Evolutionary conservation across 2,797 vertebrate species (phyloP).

Genomic region (Salarias fasciatus): DNA sequence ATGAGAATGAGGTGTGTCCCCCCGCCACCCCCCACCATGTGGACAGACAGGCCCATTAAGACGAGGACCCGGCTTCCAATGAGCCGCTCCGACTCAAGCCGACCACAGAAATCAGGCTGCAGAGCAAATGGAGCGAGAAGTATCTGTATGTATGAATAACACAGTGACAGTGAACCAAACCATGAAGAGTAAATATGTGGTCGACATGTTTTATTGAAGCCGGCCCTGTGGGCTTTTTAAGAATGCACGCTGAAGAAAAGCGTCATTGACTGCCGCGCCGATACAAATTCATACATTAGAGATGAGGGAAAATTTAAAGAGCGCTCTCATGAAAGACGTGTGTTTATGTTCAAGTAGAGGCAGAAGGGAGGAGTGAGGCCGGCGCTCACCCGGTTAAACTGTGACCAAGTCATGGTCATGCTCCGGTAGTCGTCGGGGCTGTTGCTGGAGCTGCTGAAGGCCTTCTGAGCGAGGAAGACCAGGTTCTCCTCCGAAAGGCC

Average conservation of each 20-base stretch:
- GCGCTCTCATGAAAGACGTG: neutral
- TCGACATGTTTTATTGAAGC: constrained; percentile 14
- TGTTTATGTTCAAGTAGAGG: no score
- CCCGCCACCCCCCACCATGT: no score
- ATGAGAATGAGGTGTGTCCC: no score
- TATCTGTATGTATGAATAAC: constrained; percentile 51
- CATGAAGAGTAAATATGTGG: constrained; percentile 8
- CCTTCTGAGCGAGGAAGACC: constrained; percentile 96
- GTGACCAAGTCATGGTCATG: constrained; percentile 97
- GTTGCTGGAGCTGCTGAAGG: constrained; percentile 87
- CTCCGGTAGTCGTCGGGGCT: constrained; percentile 92
- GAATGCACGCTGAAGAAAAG: constrained; percentile 22
- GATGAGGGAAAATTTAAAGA: neutral
- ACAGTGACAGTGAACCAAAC: constrained; percentile 18
- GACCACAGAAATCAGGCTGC: constrained; percentile 23
- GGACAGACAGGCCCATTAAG: constrained; percentile 71
- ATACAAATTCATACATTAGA: constrained; percentile 19
- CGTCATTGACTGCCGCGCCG: neutral
- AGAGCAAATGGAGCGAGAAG: constrained; percentile 59
- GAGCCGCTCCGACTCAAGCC: constrained; percentile 37
- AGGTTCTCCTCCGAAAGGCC: constrained; percentile 96
- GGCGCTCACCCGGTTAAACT: constrained; percentile 93
- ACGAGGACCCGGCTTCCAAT: constrained; percentile 46
- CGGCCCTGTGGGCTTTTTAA: constrained; percentile 17
- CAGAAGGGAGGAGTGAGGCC: no score